A percentile compares a stretch with the other conserved stretches of the same genome.
phyloP scores from a whole-genome alignment of 2,113 vertebrate genomes.

The Laterallus jamaicensis region DNA sequence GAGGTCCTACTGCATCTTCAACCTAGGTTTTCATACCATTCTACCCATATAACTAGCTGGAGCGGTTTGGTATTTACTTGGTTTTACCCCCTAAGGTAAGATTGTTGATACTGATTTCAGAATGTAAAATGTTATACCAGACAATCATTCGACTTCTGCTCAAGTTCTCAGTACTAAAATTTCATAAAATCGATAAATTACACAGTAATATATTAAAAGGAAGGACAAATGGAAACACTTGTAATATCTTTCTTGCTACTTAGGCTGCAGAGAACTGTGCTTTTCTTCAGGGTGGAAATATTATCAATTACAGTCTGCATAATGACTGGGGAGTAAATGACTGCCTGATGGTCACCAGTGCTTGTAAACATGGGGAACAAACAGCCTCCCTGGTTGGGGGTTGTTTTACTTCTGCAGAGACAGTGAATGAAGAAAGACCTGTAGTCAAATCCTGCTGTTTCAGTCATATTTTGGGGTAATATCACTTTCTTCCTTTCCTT shows the following conservation, averaged over 20 bases:
- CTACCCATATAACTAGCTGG: background rate
- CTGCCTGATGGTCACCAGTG: background rate
- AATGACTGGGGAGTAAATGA: background rate
- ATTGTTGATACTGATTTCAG: background rate
- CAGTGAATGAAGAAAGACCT: background rate
- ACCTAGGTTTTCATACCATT: background rate
- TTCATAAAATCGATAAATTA: background rate
- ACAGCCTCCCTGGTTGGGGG: background rate
- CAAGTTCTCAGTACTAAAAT: background rate
- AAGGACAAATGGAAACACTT: background rate
- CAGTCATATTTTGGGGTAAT: background rate
- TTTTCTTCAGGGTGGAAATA: background rate
- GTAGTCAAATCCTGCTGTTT: background rate
- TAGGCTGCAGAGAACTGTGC: background rate
- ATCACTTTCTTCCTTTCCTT: background rate
- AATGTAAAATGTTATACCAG: background rate
- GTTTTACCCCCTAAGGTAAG: background rate
- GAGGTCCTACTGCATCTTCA: background rate
- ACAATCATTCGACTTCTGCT: background rate
- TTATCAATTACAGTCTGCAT: background rate
- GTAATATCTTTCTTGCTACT: background rate
- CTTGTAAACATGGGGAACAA: background rate
- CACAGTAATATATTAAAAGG: background rate
- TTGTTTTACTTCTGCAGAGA: background rate
- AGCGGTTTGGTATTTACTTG: background rate